These are phyloP conservation scores for Muntiacus reevesi DNA, from an alignment of 2,113 vertebrate genomes.

Conservation along the genomic window DNA sequence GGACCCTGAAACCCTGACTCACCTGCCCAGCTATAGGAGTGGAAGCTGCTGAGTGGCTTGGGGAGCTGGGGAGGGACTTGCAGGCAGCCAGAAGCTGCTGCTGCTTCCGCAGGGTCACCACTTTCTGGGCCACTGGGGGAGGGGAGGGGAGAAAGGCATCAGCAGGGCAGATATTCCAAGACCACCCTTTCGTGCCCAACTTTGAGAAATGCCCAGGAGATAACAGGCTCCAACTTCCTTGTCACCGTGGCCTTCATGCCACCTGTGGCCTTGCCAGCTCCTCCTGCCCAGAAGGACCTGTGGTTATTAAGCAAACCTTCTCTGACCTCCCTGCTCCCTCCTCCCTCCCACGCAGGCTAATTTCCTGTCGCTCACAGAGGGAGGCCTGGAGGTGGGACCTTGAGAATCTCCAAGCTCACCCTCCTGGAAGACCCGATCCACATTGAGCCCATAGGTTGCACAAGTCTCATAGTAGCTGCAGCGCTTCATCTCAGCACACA, in stretches of 20 bases:
- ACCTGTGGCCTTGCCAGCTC: background rate
- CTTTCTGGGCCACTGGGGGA: slow-evolving; percentile 90
- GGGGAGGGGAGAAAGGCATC: background rate
- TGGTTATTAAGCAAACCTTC: background rate
- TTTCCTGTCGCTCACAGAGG: background rate
- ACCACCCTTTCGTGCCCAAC: background rate
- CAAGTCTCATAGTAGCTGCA: slow-evolving; percentile 97
- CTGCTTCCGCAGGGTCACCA: slow-evolving; percentile 89
- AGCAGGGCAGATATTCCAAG: background rate
- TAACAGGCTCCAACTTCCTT: background rate
- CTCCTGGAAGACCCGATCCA: slow-evolving; percentile 94
- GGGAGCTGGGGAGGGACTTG: slow-evolving; percentile 95
- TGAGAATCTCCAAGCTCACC: slow-evolving; percentile 78
- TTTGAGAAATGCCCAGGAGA: background rate
- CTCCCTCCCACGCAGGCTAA: background rate
- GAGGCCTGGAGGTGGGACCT: background rate
- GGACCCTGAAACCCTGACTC: slow-evolving; percentile 37
- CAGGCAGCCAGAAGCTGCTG: slow-evolving; percentile 91
- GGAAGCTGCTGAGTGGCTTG: slow-evolving; percentile 92
- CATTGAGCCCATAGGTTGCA: slow-evolving; percentile 96
- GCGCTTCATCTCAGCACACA: slow-evolving; percentile 89
- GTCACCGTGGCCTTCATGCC: background rate
- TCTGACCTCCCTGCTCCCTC: background rate
- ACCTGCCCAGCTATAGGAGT: slow-evolving; percentile 90
- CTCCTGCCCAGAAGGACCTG: background rate